phyloP scores from a whole-genome alignment of 2,797 vertebrate genomes.

The Carapus acus region DNA sequence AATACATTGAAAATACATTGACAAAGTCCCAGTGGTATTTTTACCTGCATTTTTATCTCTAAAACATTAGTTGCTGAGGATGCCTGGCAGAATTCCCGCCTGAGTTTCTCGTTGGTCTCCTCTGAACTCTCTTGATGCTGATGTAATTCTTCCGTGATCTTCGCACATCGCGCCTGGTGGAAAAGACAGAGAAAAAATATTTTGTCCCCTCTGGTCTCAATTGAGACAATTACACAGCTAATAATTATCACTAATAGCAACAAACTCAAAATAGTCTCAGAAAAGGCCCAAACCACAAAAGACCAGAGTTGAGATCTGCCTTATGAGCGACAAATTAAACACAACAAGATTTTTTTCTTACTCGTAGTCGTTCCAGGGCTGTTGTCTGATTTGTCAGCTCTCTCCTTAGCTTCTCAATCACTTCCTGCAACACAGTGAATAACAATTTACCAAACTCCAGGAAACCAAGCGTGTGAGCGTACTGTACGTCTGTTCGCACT shows the following conservation, averaged over 20 bases:
- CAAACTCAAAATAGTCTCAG: too few relatives aligned
- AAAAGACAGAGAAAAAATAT: slow-evolving; percentile 19
- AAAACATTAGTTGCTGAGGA: slow-evolving; percentile 35
- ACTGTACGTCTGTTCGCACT: slow-evolving; percentile 48
- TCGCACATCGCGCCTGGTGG: slow-evolving; percentile 42
- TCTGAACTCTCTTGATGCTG: slow-evolving; percentile 36
- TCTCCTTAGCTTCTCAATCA: slow-evolving; percentile 52
- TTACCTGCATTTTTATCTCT: slow-evolving; percentile 48
- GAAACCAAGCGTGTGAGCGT: not conserved
- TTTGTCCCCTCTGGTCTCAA: slow-evolving; percentile 18
- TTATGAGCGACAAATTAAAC: not conserved
- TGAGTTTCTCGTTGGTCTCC: slow-evolving; percentile 44
- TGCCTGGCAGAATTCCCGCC: slow-evolving; percentile 53
- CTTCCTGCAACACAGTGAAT: slow-evolving; percentile 48
- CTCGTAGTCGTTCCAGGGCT: slow-evolving; percentile 55
- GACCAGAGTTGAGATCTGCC: not conserved
- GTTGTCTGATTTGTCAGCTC: slow-evolving; percentile 48
- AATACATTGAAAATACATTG: too few relatives aligned
- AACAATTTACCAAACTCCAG: slow-evolving; percentile 4
- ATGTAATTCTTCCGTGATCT: slow-evolving; percentile 36
- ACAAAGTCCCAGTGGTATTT: too few relatives aligned
- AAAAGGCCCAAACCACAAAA: not conserved
- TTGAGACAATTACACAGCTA: too few relatives aligned
- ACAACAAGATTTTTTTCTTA: slow-evolving; percentile 29
- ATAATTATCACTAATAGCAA: too few relatives aligned